Base-by-base conservation (phyloP, 2,113 vertebrate species). In the Pionites leucogaster region DNA sequence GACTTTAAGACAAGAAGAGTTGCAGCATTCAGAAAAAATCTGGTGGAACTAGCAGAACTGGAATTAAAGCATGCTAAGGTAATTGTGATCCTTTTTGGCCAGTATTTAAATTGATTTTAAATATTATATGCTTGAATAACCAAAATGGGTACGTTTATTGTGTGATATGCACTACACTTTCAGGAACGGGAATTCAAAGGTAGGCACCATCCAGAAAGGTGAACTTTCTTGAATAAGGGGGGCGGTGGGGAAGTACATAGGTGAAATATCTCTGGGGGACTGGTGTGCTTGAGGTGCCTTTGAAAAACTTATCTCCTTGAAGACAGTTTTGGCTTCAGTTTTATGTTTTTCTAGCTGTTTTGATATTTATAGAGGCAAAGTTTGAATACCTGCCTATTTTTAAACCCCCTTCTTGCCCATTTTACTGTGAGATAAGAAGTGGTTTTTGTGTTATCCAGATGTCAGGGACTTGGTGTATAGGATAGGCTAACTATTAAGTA, bases 31-130 rank as follows among this genome's bases (percentile, higher is more conserved):
- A 98, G 99, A 96, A 99, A 99, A 98, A 99, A 99, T 98, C 98
- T 99, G 97, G 99, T 99, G 98, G 99, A 99, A 97, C 98, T 99
- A 95, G 99, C 99, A 50, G 99, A 99, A 98, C 98, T 99, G 97
- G 99, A 99, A 98, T 98, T 99, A 78, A 99, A 99, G 97, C 99
- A 99, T 92, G 99, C 99, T 84, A 99, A 99, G 99, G 99, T 99
- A 98, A 84, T 79, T 55, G 22, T 64, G 65, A 46, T 64, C 33
- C 5, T 59, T 88, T 94, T 68, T 74, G 69, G 33, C 27, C 50
- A 87, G 3, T 60, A 39, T 87, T 89, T 92, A 60, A 76, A 42
- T 18, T 62, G 25, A 83, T 79, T 81, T 81, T 91, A 42, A 62
- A 23, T 68, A 67, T 72, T 71, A 17, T 10, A 60, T 77, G 37